These are phyloP conservation scores for Hypomecis punctinalis DNA, from an alignment of 2,888 invertebrate genomes.

Conservation along the genomic window DNA sequence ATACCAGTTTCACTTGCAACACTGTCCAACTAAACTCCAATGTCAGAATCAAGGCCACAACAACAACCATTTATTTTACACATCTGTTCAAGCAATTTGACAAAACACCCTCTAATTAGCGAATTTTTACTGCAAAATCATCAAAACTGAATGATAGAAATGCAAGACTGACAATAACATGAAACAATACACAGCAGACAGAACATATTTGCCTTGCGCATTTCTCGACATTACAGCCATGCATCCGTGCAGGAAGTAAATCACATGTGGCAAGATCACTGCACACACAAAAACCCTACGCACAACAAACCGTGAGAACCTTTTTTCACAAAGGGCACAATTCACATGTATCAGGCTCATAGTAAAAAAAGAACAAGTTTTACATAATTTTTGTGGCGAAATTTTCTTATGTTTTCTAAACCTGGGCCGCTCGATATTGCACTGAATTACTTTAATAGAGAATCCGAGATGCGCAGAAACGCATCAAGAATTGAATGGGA, in stretches of 20 bases:
- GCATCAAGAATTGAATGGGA: conserved; percentile 61
- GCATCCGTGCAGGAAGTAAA: conserved; percentile 65
- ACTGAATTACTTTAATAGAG: conserved; percentile 54
- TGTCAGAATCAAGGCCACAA: conserved; percentile 77
- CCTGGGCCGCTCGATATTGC: conserved; percentile 41
- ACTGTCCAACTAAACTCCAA: conserved; percentile 50
- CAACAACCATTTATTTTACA: conserved; percentile 50
- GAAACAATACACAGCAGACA: background rate
- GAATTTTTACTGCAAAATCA: background rate
- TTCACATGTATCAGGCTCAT: conserved; percentile 65
- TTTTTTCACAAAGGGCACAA: conserved; percentile 61
- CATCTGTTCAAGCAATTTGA: conserved; percentile 16
- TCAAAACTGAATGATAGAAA: background rate
- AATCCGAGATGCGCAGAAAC: conserved; percentile 67
- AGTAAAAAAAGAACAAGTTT: conserved; percentile 58
- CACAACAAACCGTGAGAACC: conserved; percentile 69
- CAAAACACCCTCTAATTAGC: background rate
- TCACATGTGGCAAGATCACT: conserved; percentile 58
- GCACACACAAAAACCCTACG: conserved; percentile 56
- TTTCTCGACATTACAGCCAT: conserved; percentile 45
- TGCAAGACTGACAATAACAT: background rate
- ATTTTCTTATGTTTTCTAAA: conserved; percentile 59
- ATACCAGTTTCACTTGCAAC: conserved; percentile 49
- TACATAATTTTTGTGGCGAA: conserved; percentile 60
- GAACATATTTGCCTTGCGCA: conserved; percentile 20